A percentile compares a stretch with the other conserved stretches of the same genome.
Conservation (phyloP, 2,113 vertebrate genomes). For the Haliaeetus leucogaster region DNA sequence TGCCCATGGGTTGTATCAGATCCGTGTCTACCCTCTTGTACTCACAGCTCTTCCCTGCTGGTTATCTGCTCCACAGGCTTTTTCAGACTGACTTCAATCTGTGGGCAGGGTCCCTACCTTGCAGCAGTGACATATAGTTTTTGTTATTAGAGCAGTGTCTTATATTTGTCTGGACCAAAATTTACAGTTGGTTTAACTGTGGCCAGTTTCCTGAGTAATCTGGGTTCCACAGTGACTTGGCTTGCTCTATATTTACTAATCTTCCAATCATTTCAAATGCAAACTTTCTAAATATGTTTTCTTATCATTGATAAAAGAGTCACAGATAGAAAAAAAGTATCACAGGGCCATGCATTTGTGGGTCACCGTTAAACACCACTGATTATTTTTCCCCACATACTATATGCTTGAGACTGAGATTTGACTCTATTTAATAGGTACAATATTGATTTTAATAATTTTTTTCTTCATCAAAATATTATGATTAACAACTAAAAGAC, state of each 20-base stretch:
- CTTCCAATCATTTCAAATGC: background rate
- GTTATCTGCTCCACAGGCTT: background rate
- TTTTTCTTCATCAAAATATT: constrained; percentile 19
- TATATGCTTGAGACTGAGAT: background rate
- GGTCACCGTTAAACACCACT: rapidly evolving
- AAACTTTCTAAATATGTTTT: background rate
- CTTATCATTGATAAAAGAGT: background rate
- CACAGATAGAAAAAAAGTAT: background rate
- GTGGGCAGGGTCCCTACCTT: background rate
- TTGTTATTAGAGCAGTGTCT: background rate
- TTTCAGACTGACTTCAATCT: background rate
- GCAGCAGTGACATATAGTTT: background rate
- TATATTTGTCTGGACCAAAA: background rate
- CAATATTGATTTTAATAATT: background rate
- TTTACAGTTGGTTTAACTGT: background rate
- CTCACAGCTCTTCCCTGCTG: background rate
- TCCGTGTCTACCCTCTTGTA: background rate
- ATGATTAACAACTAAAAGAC: background rate
- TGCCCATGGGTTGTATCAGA: background rate
- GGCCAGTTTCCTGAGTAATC: background rate
- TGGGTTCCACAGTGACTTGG: background rate
- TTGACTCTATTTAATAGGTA: background rate
- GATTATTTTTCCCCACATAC: background rate
- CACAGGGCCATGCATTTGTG: background rate
- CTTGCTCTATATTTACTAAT: background rate